Evolutionary conservation across 2,888 invertebrate species (phyloP).

Genomic region (Chloromyia formosa): DNA sequence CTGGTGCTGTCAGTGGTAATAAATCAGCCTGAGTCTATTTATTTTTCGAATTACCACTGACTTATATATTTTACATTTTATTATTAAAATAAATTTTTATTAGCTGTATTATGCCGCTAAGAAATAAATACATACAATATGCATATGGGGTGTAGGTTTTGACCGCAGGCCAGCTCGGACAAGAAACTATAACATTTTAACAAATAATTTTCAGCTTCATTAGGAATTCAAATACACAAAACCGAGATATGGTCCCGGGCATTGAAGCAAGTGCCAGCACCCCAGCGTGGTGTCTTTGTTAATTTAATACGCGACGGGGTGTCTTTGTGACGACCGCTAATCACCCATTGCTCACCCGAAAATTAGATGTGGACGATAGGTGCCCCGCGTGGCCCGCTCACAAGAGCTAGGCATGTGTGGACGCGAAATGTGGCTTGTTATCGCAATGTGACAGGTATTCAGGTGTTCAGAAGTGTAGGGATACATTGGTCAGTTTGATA

Average conservation of each 20-base stretch:
- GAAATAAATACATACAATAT: slow-evolving; percentile 20
- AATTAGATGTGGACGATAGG: slow-evolving; percentile 42
- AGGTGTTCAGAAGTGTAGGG: slow-evolving; percentile 7
- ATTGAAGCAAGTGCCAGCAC: slow-evolving; percentile 45
- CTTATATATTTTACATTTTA: slow-evolving; percentile 44
- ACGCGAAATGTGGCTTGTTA: slow-evolving; percentile 36
- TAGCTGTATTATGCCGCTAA: slow-evolving; percentile 33
- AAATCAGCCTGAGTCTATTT: slow-evolving; percentile 42
- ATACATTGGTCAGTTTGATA: neutral
- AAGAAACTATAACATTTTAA: slow-evolving; percentile 47
- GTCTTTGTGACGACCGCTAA: slow-evolving; percentile 50
- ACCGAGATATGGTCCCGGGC: slow-evolving; percentile 25
- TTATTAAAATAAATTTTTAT: slow-evolving; percentile 46
- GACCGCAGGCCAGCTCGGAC: neutral
- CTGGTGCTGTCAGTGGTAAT: slow-evolving; percentile 30
- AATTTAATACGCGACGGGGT: slow-evolving; percentile 49
- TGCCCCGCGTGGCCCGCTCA: slow-evolving; percentile 26
- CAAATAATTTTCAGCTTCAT: slow-evolving; percentile 46
- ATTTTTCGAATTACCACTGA: slow-evolving; percentile 43
- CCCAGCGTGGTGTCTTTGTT: slow-evolving; percentile 50
- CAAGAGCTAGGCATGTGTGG: slow-evolving; percentile 10
- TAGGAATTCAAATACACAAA: slow-evolving; percentile 46
- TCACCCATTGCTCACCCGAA: slow-evolving; percentile 49
- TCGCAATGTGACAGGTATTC: slow-evolving; percentile 26
- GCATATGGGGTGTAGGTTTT: neutral